Evolutionary conservation across 2,888 invertebrate genomes (phyloP), one percentile per base, ranked within the genome.

Genomic region (Cheilosia urbana): DNA sequence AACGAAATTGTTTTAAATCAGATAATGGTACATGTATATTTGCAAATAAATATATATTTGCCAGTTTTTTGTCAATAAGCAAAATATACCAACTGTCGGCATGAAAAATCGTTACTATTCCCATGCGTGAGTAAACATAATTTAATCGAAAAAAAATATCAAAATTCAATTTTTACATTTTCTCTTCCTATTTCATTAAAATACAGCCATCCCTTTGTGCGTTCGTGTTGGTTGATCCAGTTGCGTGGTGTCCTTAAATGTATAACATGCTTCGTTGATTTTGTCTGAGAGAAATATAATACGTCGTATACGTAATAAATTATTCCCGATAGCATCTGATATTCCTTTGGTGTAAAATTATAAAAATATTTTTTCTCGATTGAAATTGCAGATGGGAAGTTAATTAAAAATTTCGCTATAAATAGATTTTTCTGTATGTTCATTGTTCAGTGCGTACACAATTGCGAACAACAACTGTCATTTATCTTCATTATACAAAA

Each of bases 301-400:
- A 4, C 19, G 21, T 13, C 21, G 30, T 58, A 15, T 34, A 27
- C 6, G 9, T 37, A 19, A 37, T 58, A 37, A 58, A 58, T 58
- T 37, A 58, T 19, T 19, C 19, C 37, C 21, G 19, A 58, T 58
- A 58, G 4, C 37, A 58, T 58, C 37, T 19, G 57, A 19, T 58
- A 58, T 6, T 37, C 37, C 13, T 37, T 37, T 19, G n/a, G 34
- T 13, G n/a, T 11, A 21, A 58, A 58, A 58, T 58, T 37, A 37
- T 7, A n/a, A 30, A 27, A 30, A 58, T 21, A n/a, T n/a, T n/a
- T 37, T 19, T 15, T 34, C 4, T 19, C 53, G 30, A 55, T 55
- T 30, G 30, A 55, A 55, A 55, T 15, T 58, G 37, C 21, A 37
- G 57, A 37, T 27, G 30, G 55, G 30, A 30, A 30, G 55, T n/a